phyloP scores from a whole-genome alignment of 1,140 invertebrate species.

The Stegodyphus mimosarum region DNA sequence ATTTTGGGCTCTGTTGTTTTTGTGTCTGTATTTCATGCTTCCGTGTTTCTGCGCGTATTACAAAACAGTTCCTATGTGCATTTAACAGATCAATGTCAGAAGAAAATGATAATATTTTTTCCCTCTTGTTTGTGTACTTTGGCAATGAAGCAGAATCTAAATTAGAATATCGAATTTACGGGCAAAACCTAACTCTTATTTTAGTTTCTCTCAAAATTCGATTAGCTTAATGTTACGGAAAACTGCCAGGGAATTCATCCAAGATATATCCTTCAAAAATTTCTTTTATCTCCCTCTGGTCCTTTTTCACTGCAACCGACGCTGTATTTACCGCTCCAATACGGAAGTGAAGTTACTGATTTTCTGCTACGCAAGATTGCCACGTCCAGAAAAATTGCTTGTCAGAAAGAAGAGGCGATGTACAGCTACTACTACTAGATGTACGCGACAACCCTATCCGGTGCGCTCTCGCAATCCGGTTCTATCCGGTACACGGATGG shows the following conservation, averaged over 20 bases:
- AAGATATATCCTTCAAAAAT: background rate
- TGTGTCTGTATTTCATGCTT: too few relatives aligned
- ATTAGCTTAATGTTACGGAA: background rate
- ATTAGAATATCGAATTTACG: too few relatives aligned
- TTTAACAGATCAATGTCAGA: too few relatives aligned
- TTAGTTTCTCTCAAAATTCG: too few relatives aligned
- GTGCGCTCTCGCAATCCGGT: slow-evolving; percentile 23
- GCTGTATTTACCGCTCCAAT: slow-evolving; percentile 15
- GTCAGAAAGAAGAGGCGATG: slow-evolving; percentile 8
- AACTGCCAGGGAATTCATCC: background rate
- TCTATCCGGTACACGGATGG: slow-evolving; percentile 47
- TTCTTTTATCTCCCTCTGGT: background rate
- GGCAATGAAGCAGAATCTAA: too few relatives aligned
- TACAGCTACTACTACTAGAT: too few relatives aligned
- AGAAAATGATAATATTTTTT: too few relatives aligned
- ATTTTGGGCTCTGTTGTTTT: too few relatives aligned
- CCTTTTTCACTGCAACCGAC: background rate
- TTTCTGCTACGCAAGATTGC: slow-evolving; percentile 37
- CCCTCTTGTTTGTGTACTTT: too few relatives aligned
- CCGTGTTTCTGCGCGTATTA: too few relatives aligned
- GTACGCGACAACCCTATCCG: slow-evolving; percentile 38
- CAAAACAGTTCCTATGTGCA: too few relatives aligned
- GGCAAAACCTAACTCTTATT: too few relatives aligned
- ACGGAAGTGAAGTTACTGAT: background rate
- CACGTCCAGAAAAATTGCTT: slow-evolving; percentile 42